These are phyloP conservation scores for Drosophila kepulauana DNA, from an alignment of 1,140 invertebrate species.

Conservation along the genomic window DNA sequence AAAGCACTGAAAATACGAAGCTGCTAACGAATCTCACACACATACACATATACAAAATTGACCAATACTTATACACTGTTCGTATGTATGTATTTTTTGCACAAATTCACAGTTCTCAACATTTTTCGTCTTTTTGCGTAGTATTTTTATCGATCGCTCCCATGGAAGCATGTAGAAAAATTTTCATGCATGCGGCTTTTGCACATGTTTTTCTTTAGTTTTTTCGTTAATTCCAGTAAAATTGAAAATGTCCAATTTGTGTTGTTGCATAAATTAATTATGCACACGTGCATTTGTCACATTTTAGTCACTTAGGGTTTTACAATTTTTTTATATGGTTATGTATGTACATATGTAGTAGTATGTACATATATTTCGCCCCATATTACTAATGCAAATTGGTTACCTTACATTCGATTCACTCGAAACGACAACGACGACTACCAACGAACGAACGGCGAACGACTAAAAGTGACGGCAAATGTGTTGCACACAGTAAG, in stretches of 20 bases:
- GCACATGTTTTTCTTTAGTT: slow-evolving; percentile 33
- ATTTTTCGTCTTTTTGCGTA: slow-evolving; percentile 75
- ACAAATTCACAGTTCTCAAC: slow-evolving; percentile 76
- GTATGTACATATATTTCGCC: slow-evolving; percentile 56
- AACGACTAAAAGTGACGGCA: slow-evolving; percentile 70
- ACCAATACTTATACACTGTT: slow-evolving; percentile 46
- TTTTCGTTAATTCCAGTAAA: background rate
- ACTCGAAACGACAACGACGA: slow-evolving; percentile 81
- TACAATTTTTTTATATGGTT: slow-evolving; percentile 23
- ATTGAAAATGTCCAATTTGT: slow-evolving; percentile 4
- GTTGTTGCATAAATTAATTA: slow-evolving; percentile 34
- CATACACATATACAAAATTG: slow-evolving; percentile 35
- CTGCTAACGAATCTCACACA: slow-evolving; percentile 72
- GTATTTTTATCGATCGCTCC: slow-evolving; percentile 71
- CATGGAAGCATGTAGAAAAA: slow-evolving; percentile 56
- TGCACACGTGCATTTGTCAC: slow-evolving; percentile 52
- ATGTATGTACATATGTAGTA: slow-evolving; percentile 17
- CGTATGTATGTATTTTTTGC: slow-evolving; percentile 70
- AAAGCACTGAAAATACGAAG: slow-evolving; percentile 68
- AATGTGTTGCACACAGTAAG: slow-evolving; percentile 68
- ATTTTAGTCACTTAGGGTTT: slow-evolving; percentile 44
- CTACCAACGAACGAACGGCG: slow-evolving; percentile 79
- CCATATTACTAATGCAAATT: slow-evolving; percentile 67
- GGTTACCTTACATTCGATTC: slow-evolving; percentile 81
- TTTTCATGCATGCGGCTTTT: slow-evolving; percentile 52